Percentiles rank a stretch among this genome's conserved stretches.
Evolutionary conservation across 2,797 vertebrate species (phyloP).

Genomic region (Danionella dracula): DNA sequence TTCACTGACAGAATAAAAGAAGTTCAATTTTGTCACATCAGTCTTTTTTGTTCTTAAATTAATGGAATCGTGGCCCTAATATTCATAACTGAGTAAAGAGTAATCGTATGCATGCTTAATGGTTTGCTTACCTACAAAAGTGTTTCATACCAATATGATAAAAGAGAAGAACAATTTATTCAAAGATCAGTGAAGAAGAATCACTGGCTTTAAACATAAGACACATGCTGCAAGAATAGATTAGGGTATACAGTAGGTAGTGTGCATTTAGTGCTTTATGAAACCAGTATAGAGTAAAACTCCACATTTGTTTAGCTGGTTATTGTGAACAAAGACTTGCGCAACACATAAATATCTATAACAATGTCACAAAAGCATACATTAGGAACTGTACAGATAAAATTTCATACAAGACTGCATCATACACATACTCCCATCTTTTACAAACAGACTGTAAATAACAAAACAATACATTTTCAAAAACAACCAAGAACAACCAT

Average conservation of each 20-base stretch:
- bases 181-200: conserved; percentile 65
- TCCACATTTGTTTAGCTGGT: conserved; percentile 20
- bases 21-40: too few relatives aligned
- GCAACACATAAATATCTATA: conserved; percentile 12
- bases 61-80: too few relatives aligned
- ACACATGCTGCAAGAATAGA: conserved; percentile 34
- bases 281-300: conserved; percentile 10
- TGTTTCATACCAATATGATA: too few relatives aligned
- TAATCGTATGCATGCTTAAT: too few relatives aligned
- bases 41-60: too few relatives aligned
- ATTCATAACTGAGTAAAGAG: too few relatives aligned
- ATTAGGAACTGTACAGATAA: conserved; percentile 11
- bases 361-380: not conserved
- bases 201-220: conserved; percentile 46
- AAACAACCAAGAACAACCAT: too few relatives aligned
- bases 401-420: conserved; percentile 14
- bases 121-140: too few relatives aligned
- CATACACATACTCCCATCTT: conserved; percentile 19
- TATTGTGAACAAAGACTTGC: conserved; percentile 14
- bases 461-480: too few relatives aligned
- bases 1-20: too few relatives aligned
- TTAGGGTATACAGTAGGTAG: conserved; percentile 17
- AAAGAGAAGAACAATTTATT: conserved; percentile 51
- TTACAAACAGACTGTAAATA: conserved; percentile 21
- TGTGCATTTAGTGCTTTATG: conserved; percentile 16